These are phyloP conservation scores for Belonocnema kinseyi DNA, from an alignment of 1,140 invertebrate species.

Conservation along the genomic window DNA sequence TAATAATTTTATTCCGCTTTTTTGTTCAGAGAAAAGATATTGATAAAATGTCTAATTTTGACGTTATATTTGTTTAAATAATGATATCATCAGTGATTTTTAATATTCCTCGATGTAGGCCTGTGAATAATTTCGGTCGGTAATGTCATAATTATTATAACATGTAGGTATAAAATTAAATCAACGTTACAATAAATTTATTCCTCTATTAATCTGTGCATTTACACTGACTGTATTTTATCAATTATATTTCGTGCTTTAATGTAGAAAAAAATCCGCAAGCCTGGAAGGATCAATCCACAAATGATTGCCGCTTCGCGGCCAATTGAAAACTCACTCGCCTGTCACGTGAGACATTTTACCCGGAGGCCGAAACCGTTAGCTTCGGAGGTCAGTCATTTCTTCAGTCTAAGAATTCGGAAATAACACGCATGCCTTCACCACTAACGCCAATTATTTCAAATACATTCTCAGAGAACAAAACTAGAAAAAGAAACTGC, in stretches of 20 bases:
- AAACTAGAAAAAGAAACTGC: slow-evolving; percentile 15
- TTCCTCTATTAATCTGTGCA: not conserved
- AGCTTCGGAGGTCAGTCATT: slow-evolving; percentile 63
- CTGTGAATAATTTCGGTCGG: too few species aligned
- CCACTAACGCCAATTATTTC: not conserved
- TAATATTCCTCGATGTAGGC: too few species aligned
- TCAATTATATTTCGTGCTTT: not conserved
- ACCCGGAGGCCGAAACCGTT: slow-evolving; percentile 57
- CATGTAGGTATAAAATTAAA: too few species aligned
- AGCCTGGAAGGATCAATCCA: slow-evolving; percentile 20
- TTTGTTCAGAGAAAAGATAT: too few species aligned
- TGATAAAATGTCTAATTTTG: too few species aligned
- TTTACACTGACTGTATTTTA: slow-evolving; percentile 1
- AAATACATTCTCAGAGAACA: slow-evolving; percentile 1
- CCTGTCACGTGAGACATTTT: slow-evolving; percentile 37
- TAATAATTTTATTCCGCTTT: too few species aligned
- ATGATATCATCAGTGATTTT: too few species aligned
- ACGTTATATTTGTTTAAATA: too few species aligned
- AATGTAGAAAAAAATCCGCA: not conserved
- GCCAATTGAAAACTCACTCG: slow-evolving; percentile 36
- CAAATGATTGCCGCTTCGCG: slow-evolving; percentile 14
- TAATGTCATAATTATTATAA: too few species aligned
- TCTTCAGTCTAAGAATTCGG: slow-evolving; percentile 26
- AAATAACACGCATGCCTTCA: slow-evolving; percentile 26
- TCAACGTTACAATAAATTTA: too few species aligned